phyloP scores from a whole-genome alignment of 2,888 invertebrate genomes.

The Chironomus tentans region DNA sequence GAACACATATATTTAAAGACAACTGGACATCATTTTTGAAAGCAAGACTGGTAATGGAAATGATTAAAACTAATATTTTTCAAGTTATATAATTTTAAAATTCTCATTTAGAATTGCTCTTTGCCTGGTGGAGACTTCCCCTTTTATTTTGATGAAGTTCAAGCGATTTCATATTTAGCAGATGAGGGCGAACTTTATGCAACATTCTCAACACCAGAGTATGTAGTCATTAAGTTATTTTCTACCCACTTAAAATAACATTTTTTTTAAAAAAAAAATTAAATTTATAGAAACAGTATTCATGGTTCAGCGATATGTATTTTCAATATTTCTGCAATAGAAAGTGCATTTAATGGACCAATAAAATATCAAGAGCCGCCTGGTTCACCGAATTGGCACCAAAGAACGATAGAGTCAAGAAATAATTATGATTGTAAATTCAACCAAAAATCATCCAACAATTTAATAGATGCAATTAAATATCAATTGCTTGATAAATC shows the following conservation, averaged over 20 bases:
- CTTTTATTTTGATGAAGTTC: constrained; percentile 83
- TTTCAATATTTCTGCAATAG: constrained; percentile 74
- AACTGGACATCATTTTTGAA: constrained; percentile 90
- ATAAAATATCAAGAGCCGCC: constrained; percentile 73
- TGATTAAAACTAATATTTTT: background rate
- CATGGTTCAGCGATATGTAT: constrained; percentile 87
- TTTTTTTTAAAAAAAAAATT: background rate
- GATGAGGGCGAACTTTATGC: constrained; percentile 73
- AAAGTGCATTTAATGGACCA: constrained; percentile 72
- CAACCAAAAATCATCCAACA: constrained; percentile 37
- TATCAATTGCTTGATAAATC: constrained; percentile 85
- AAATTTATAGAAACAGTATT: constrained; percentile 60
- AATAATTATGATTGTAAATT: constrained; percentile 54
- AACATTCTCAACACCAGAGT: constrained; percentile 74
- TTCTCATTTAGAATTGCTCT: constrained; percentile 53
- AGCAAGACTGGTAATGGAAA: constrained; percentile 50
- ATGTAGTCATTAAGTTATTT: constrained; percentile 32
- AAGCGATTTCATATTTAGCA: constrained; percentile 67
- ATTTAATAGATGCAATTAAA: constrained; percentile 52
- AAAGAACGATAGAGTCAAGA: constrained; percentile 48
- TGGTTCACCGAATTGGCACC: constrained; percentile 64
- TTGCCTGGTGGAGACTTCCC: constrained; percentile 78
- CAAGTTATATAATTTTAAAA: background rate
- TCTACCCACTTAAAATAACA: constrained; percentile 30
- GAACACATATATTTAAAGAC: constrained; percentile 63